Evolutionary conservation across 2,888 invertebrate genomes (phyloP).

Genomic region (Parnassius mnemosyne): DNA sequence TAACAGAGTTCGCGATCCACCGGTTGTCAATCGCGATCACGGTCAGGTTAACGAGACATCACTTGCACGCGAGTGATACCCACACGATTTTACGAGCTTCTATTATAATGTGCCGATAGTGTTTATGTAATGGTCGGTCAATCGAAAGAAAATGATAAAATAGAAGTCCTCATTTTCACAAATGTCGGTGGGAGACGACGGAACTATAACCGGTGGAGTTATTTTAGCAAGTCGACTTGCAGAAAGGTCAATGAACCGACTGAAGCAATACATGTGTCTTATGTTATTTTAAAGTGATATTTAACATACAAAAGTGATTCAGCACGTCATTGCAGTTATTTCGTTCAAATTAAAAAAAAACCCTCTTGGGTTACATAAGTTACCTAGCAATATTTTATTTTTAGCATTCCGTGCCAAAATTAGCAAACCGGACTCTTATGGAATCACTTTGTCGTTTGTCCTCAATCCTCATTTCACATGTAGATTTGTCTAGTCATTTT

Average conservation of each 20-base stretch:
- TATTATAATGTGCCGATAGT: slow-evolving; percentile 29
- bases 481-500: too few relatives aligned
- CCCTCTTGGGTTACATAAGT: too few relatives aligned
- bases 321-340: too few relatives aligned
- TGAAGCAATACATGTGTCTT: neutral
- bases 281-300: too few relatives aligned
- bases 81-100: slow-evolving; percentile 34
- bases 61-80: slow-evolving; percentile 50
- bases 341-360: too few relatives aligned
- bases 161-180: neutral
- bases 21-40: slow-evolving; percentile 54
- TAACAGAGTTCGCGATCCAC: slow-evolving; percentile 56
- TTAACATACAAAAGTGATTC: too few relatives aligned
- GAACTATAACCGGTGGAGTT: neutral
- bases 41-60: slow-evolving; percentile 50
- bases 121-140: slow-evolving; percentile 1
- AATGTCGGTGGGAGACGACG: neutral
- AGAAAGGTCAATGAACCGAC: neutral
- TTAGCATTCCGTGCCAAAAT: too few relatives aligned
- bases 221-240: neutral
- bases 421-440: too few relatives aligned
- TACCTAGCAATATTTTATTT: too few relatives aligned
- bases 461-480: too few relatives aligned
- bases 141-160: too few relatives aligned
- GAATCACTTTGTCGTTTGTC: too few relatives aligned